Percentiles rank a stretch among this genome's conserved stretches.
Evolutionary conservation across 2,888 invertebrate genomes (phyloP).

Genomic region (Mimachlamys varia): DNA sequence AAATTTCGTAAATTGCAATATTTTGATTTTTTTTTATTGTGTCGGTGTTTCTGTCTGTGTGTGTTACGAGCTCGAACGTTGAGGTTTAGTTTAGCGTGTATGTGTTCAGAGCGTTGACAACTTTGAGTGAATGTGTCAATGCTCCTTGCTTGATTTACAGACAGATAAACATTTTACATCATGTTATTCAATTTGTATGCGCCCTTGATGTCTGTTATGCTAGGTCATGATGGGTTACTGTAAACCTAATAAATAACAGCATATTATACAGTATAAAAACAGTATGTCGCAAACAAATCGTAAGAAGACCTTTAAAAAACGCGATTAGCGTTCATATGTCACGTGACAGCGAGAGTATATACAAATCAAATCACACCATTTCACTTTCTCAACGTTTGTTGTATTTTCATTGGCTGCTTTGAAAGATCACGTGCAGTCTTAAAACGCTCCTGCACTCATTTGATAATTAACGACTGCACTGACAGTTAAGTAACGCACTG

Average conservation of each 20-base stretch:
- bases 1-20: conserved; percentile 15
- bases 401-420: neutral
- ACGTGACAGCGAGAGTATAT: neutral
- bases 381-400: neutral
- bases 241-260: too few relatives aligned
- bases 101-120: neutral
- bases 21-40: neutral
- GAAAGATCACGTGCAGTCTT: neutral
- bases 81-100: neutral
- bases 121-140: neutral
- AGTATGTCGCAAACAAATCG: neutral
- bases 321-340: neutral
- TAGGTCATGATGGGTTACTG: too few relatives aligned
- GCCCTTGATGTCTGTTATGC: neutral
- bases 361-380: neutral
- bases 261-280: too few relatives aligned
- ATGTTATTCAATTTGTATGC: neutral
- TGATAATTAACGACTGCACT: too few relatives aligned
- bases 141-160: neutral
- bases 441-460: neutral
- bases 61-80: neutral
- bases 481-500: neutral
- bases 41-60: neutral
- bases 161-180: neutral
- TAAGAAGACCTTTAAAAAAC: neutral